Conservation (phyloP, 2,888 invertebrate genomes). For the Dynastes grantii region DNA sequence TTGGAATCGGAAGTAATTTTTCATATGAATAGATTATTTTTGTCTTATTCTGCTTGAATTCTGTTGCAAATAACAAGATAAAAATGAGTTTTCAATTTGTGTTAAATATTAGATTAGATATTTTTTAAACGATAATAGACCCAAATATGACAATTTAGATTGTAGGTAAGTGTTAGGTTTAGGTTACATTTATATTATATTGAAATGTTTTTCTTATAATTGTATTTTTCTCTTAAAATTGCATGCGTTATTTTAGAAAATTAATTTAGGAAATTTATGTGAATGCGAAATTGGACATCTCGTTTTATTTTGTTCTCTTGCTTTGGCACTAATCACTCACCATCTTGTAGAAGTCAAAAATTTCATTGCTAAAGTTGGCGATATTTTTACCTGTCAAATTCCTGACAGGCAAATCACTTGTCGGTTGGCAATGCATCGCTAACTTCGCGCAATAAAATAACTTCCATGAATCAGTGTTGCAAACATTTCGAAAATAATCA, state of each 20-base stretch:
- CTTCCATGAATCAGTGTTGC: background rate
- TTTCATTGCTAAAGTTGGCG: background rate
- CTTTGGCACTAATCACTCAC: background rate
- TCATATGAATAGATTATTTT: constrained; percentile 8
- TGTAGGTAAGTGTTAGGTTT: constrained; percentile 1
- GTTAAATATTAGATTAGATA: background rate
- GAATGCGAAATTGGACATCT: background rate
- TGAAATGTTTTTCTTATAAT: background rate
- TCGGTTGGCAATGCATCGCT: background rate
- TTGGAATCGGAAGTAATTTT: background rate
- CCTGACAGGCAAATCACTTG: background rate
- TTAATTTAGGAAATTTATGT: background rate
- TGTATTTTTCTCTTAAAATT: background rate
- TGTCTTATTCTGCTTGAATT: constrained; percentile 30
- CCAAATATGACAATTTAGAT: constrained; percentile 1
- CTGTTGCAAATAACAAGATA: background rate
- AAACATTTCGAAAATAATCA: constrained; percentile 18
- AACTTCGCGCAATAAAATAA: background rate
- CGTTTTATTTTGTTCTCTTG: background rate
- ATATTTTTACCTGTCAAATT: constrained; percentile 6
- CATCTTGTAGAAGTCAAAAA: background rate
- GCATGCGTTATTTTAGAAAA: constrained; percentile 1
- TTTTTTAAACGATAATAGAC: constrained; percentile 3
- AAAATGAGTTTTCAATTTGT: background rate
- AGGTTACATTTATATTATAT: constrained; percentile 3